These are phyloP conservation scores for Saccopteryx bilineata DNA, from an alignment of 2,113 vertebrate species.

Conservation along the genomic window DNA sequence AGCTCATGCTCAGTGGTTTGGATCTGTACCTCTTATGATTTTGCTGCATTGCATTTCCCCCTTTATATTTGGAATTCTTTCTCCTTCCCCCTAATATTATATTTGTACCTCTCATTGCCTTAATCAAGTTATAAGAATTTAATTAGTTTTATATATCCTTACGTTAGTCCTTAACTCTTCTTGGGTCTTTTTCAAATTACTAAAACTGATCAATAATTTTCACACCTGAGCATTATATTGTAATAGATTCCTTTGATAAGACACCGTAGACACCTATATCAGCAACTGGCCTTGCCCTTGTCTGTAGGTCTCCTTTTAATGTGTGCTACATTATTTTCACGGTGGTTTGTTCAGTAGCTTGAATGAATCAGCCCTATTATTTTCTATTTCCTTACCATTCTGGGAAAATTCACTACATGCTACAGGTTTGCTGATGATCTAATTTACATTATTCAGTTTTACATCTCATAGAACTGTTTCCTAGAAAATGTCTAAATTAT, in stretches of 20 bases:
- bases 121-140: neutral
- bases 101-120: slow-evolving; percentile 9
- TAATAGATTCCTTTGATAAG: neutral
- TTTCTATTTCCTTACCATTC: slow-evolving; percentile 24
- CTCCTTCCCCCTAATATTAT: neutral
- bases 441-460: slow-evolving; percentile 36
- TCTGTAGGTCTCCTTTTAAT: neutral
- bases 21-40: neutral
- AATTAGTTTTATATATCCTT: neutral
- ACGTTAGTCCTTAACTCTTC: slow-evolving; percentile 1
- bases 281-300: neutral
- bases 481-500: slow-evolving; percentile 1
- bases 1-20: neutral
- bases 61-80: too few species aligned
- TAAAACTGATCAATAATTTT: neutral
- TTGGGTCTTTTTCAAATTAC: neutral
- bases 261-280: neutral
- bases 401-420: slow-evolving; percentile 46
- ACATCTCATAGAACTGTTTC: slow-evolving; percentile 33
- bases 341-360: neutral
- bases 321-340: neutral
- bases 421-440: neutral
- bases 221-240: neutral
- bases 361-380: neutral
- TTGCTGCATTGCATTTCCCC: neutral